Conservation (phyloP, 1,140 invertebrate genomes). For the Calephelis nemesis region DNA sequence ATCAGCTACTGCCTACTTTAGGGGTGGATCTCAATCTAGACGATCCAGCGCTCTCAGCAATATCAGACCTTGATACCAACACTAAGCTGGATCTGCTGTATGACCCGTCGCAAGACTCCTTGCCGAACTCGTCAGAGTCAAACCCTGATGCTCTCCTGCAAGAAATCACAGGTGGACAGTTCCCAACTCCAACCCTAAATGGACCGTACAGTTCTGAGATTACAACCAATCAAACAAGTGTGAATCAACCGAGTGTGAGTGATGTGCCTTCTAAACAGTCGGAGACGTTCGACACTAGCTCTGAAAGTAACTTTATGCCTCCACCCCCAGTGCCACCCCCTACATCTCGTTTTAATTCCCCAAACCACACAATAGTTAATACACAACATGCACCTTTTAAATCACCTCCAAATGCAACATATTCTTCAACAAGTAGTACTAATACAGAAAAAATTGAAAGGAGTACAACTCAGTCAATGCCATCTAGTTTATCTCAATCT, state of each 20-base stretch:
- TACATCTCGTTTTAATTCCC: conserved; percentile 41
- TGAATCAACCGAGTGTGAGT: conserved; percentile 34
- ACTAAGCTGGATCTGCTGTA: conserved; percentile 65
- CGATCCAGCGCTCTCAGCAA: conserved; percentile 62
- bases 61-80: conserved; percentile 77
- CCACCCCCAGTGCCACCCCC: conserved; percentile 61
- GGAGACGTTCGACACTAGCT: conserved; percentile 77
- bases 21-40: conserved; percentile 78
- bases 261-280: conserved; percentile 65
- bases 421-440: conserved; percentile 35
- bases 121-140: conserved; percentile 35
- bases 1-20: conserved; percentile 82
- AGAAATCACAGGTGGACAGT: conserved; percentile 57
- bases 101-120: conserved; percentile 39
- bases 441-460: conserved; percentile 36
- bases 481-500: background rate
- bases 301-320: conserved; percentile 79
- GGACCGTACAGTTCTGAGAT: conserved; percentile 46
- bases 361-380: conserved; percentile 42
- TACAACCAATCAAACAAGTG: conserved; percentile 38
- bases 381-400: conserved; percentile 50
- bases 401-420: conserved; percentile 48
- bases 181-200: conserved; percentile 40
- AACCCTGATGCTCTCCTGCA: conserved; percentile 56
- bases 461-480: conserved; percentile 30